Evolutionary conservation across 2,797 vertebrate species (phyloP).

Genomic region (Gymnopithys bicolor): DNA sequence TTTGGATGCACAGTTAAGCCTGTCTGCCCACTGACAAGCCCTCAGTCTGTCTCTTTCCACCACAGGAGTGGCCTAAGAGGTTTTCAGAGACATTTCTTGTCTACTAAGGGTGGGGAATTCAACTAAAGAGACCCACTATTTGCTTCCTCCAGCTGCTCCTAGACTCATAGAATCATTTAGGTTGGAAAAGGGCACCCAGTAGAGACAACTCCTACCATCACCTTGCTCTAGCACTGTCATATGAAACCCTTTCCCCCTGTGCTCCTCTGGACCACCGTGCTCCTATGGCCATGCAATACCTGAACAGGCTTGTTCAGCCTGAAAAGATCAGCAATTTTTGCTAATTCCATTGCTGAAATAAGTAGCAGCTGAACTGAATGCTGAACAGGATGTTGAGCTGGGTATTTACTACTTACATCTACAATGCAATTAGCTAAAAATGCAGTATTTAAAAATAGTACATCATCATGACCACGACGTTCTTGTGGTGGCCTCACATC

Average conservation of each 20-base stretch:
- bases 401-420: neutral
- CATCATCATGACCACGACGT: neutral
- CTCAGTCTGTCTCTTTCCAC: neutral
- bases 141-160: neutral
- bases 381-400: neutral
- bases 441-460: neutral
- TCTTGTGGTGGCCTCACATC: neutral
- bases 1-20: neutral
- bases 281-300: accelerated
- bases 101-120: neutral
- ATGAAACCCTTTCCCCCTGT: neutral
- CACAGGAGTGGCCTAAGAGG: neutral
- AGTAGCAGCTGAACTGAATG: neutral
- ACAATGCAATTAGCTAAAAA: neutral
- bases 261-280: neutral
- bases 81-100: neutral
- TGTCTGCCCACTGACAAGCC: neutral
- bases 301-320: neutral
- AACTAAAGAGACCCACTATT: neutral
- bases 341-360: neutral
- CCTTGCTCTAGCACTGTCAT: neutral
- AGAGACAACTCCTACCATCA: neutral
- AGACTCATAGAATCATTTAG: neutral
- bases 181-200: accelerated
- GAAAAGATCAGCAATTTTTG: neutral